Conservation (phyloP, 23 tunicate genomes). For the Clavelina lepadiformis region DNA sequence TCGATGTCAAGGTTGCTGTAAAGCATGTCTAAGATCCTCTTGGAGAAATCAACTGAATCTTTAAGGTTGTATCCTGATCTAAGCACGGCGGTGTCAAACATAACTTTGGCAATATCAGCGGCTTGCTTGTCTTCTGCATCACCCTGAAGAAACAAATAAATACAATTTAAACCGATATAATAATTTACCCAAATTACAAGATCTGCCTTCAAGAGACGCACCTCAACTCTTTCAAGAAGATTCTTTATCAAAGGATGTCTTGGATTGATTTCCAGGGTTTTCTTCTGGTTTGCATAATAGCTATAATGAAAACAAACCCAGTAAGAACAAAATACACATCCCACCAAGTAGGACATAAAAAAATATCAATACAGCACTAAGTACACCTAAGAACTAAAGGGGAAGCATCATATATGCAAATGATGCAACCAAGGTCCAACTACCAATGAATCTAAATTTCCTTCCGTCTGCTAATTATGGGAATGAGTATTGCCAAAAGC, state of each 20-base stretch:
- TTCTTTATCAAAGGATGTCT: conserved; percentile 93
- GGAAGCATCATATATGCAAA: no score
- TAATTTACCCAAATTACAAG: background rate
- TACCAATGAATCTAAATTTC: no score
- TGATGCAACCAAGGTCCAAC: no score
- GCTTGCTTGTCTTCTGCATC: conserved; percentile 88
- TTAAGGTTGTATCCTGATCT: conserved; percentile 91
- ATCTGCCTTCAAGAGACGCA: conserved; percentile 1
- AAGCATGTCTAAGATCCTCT: conserved; percentile 84
- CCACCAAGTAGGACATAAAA: no score
- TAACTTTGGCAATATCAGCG: conserved; percentile 66
- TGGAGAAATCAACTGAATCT: conserved; percentile 79
- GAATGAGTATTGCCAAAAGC: no score
- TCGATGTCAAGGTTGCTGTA: conserved; percentile 88
- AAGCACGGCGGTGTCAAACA: conserved; percentile 95
- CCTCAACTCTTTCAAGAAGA: conserved; percentile 79
- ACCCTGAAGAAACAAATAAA: conserved; percentile 36
- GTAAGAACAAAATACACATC: no score
- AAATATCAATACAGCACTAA: no score
- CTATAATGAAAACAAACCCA: no score
- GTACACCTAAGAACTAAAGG: no score
- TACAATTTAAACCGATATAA: background rate
- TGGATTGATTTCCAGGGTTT: conserved; percentile 94
- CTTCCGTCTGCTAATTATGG: no score
- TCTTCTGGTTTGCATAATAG: conserved; percentile 95